A percentile compares a stretch with the other conserved stretches of the same genome.
phyloP scores from a whole-genome alignment of 2,113 vertebrate species.

The Heliornis fulica region DNA sequence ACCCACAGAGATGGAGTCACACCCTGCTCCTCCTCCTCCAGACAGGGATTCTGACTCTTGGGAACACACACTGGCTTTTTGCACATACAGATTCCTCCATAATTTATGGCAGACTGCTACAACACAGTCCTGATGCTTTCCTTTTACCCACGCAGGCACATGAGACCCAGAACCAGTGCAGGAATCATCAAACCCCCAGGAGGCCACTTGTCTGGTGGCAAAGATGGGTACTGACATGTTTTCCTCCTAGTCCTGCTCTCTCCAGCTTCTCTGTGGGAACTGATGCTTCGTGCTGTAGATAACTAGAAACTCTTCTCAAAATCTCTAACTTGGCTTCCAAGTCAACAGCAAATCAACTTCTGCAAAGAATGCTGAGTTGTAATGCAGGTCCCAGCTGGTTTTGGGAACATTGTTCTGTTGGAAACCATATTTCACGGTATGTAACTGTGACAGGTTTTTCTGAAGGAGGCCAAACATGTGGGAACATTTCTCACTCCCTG shows the following conservation, averaged over 20 bases:
- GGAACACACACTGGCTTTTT: neutral
- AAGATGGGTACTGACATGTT: neutral
- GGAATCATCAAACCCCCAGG: neutral
- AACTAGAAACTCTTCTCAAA: neutral
- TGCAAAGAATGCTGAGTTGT: neutral
- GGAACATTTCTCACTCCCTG: constrained; percentile 28
- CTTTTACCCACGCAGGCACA: neutral
- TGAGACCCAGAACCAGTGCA: neutral
- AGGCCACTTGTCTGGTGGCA: neutral
- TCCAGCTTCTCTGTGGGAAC: neutral
- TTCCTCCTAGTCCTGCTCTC: neutral
- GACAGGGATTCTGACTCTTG: neutral
- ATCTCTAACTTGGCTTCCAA: neutral
- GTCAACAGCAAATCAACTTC: neutral
- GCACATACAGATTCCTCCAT: neutral
- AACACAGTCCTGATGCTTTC: neutral
- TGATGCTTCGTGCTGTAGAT: neutral
- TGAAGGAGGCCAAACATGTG: neutral
- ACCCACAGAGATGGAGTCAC: neutral
- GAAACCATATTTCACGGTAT: constrained; percentile 31
- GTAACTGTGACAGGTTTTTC: constrained; percentile 23
- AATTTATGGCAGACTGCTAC: neutral
- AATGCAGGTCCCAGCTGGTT: neutral
- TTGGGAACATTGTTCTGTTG: neutral
- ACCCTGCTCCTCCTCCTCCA: neutral